A percentile compares a stretch with the other conserved stretches of the same genome.
These are phyloP conservation scores for Mus pahari DNA, from an alignment of 2,113 vertebrate species.

Conservation along the genomic window DNA sequence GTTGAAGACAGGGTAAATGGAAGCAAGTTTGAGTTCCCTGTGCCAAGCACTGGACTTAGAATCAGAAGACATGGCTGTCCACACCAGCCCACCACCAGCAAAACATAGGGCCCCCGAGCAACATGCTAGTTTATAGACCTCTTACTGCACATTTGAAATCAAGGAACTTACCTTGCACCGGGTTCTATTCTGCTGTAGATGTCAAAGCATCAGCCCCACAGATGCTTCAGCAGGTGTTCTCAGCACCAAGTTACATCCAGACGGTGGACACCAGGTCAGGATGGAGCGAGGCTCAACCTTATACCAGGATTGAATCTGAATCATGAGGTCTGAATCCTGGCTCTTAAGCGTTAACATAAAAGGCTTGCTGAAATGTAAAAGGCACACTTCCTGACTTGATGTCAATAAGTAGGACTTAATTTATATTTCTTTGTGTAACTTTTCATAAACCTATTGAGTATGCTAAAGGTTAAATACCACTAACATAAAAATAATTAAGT, in stretches of 20 bases:
- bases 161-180: background rate
- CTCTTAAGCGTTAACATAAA: background rate
- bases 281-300: background rate
- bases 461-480: background rate
- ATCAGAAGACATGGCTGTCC: background rate
- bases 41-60: background rate
- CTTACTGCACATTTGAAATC: background rate
- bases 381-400: background rate
- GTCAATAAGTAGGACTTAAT: background rate
- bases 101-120: background rate
- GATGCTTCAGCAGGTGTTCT: background rate
- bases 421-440: conserved; percentile 8
- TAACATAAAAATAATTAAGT: conserved; percentile 2
- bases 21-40: background rate
- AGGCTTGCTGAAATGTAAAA: background rate
- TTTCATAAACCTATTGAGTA: background rate
- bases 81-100: background rate
- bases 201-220: background rate
- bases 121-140: background rate
- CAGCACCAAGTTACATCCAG: background rate
- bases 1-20: background rate
- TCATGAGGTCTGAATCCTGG: background rate
- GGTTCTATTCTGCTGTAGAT: background rate
- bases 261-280: background rate
- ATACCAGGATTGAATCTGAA: background rate